These are phyloP conservation scores for Tromatobia lineatoria DNA, from an alignment of 2,888 invertebrate species.

Conservation along the genomic window DNA sequence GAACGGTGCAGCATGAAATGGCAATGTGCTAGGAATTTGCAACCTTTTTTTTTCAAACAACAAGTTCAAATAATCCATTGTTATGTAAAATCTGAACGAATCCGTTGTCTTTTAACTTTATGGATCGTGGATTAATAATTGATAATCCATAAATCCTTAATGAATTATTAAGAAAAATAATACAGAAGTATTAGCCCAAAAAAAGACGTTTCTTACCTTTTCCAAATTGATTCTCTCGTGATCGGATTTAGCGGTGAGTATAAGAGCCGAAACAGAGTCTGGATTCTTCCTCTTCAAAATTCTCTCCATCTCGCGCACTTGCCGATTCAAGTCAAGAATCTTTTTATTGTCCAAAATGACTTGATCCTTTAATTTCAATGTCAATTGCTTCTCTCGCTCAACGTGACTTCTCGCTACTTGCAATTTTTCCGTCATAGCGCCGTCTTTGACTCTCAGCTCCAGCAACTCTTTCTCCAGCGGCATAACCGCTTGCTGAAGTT, in stretches of 20 bases:
- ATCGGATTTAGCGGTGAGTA: constrained; percentile 85
- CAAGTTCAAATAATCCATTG: no score
- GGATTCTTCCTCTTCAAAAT: constrained; percentile 93
- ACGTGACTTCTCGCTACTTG: constrained; percentile 79
- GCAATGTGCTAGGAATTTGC: no score
- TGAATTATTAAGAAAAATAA: no score
- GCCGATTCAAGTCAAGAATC: constrained; percentile 92
- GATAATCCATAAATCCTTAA: no score
- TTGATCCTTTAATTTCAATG: constrained; percentile 82
- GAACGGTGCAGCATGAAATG: no score
- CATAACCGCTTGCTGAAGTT: constrained; percentile 77
- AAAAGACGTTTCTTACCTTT: constrained; percentile 65
- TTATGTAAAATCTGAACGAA: no score
- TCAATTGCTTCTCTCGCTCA: constrained; percentile 82
- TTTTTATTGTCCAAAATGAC: constrained; percentile 85
- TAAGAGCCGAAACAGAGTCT: constrained; percentile 93
- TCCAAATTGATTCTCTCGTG: constrained; percentile 80
- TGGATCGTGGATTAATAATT: no score
- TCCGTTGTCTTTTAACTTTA: no score
- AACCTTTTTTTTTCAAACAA: no score
- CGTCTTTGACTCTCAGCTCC: constrained; percentile 79
- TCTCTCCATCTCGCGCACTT: constrained; percentile 94
- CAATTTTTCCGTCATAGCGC: constrained; percentile 79
- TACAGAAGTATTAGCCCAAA: no score
- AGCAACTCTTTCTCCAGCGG: constrained; percentile 82